A percentile compares a stretch with the other conserved stretches of the same genome.
Conservation (phyloP, 2,797 vertebrate genomes). For the Melanogrammus aeglefinus region DNA sequence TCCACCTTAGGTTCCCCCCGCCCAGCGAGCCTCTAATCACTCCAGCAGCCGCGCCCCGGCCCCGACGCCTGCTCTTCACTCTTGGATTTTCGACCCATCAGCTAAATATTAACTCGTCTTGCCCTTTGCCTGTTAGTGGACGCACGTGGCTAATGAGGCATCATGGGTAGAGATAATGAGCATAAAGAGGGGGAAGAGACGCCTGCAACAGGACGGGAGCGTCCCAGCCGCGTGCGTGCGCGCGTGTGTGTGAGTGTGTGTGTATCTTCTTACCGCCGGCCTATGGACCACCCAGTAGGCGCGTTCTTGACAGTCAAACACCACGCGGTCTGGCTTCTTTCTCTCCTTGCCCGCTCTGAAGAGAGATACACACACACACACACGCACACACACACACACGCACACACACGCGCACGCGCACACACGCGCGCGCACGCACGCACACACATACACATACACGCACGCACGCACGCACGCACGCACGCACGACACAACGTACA, state of each 20-base stretch:
- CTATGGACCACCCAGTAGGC: constrained; percentile 96
- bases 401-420: constrained; percentile 19
- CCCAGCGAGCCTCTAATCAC: no score
- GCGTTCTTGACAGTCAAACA: constrained; percentile 94
- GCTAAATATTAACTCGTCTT: constrained; percentile 64
- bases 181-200: constrained; percentile 43
- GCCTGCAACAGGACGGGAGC: constrained; percentile 12
- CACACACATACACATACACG: constrained; percentile 22
- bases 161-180: constrained; percentile 68
- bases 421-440: constrained; percentile 19
- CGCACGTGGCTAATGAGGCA: constrained; percentile 55
- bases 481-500: no score
- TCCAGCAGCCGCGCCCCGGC: no score
- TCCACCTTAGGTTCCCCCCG: no score
- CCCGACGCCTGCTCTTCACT: no score
- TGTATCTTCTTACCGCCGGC: constrained; percentile 81
- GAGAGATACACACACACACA: constrained; percentile 23
- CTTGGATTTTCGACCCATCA: constrained; percentile 1
- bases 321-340: constrained; percentile 88
- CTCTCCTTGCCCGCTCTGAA: constrained; percentile 90
- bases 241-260: constrained; percentile 7
- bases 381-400: constrained; percentile 16
- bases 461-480: constrained; percentile 9
- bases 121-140: constrained; percentile 63
- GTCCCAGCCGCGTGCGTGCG: constrained; percentile 3